These are phyloP conservation scores for Agrochola circellaris DNA, from an alignment of 2,888 invertebrate species.

Conservation along the genomic window DNA sequence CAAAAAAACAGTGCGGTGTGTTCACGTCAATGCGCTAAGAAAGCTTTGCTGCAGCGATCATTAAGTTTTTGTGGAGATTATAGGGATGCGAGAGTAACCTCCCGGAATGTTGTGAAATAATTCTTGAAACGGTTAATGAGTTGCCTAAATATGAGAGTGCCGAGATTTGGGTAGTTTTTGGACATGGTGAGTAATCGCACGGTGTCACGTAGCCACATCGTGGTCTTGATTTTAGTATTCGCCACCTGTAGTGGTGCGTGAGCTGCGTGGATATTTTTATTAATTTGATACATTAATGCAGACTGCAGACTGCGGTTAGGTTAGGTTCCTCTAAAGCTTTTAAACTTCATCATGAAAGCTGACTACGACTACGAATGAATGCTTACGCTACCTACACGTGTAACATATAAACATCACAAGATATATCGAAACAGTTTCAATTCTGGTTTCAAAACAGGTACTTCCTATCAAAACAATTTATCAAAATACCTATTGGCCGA, in stretches of 20 bases:
- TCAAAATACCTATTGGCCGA: background rate
- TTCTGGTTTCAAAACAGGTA: background rate
- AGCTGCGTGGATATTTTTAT: constrained; percentile 6
- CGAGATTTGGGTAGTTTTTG: constrained; percentile 19
- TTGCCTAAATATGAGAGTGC: background rate
- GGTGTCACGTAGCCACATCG: constrained; percentile 32
- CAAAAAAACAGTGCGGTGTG: constrained; percentile 32
- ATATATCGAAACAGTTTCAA: background rate
- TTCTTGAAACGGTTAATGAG: constrained; percentile 40
- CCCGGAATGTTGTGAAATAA: constrained; percentile 66
- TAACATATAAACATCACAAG: background rate
- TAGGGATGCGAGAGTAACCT: constrained; percentile 46
- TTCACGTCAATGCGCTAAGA: constrained; percentile 42
- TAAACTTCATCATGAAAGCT: background rate
- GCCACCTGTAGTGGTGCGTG: background rate
- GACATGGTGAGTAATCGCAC: constrained; percentile 48
- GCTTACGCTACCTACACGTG: background rate
- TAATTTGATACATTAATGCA: background rate
- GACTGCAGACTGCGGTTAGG: constrained; percentile 43
- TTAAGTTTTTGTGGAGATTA: constrained; percentile 56
- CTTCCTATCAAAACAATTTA: constrained; percentile 5
- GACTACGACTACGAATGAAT: background rate
- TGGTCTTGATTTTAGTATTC: constrained; percentile 31
- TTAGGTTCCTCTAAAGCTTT: background rate
- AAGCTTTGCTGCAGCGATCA: constrained; percentile 49